These are phyloP conservation scores for Elephas maximus DNA, from an alignment of 2,113 vertebrate genomes.

Conservation along the genomic window DNA sequence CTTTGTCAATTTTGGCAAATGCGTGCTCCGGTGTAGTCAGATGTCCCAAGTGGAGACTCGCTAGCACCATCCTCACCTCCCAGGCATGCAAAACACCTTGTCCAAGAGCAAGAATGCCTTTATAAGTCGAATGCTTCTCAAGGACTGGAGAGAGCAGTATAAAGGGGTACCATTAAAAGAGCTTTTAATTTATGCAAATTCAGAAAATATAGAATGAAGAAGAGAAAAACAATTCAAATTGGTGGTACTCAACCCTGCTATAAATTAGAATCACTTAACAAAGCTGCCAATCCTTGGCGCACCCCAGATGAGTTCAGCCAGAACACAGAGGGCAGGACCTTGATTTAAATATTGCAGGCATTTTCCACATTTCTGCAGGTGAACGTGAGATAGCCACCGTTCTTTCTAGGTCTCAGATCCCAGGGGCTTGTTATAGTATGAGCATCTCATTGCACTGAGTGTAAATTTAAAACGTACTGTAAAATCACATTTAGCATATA, in stretches of 20 bases:
- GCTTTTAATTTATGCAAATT: not conserved
- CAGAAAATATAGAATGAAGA: not conserved
- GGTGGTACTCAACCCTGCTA: not conserved
- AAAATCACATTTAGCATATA: not conserved
- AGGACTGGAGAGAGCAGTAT: not conserved
- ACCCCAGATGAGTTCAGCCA: not conserved
- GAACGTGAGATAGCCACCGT: not conserved
- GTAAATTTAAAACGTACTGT: not conserved
- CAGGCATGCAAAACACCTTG: not conserved
- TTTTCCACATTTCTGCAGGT: not conserved
- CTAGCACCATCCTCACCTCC: not conserved
- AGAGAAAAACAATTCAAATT: not conserved
- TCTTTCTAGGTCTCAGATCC: not conserved
- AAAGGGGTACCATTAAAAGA: not conserved
- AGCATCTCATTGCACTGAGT: not conserved
- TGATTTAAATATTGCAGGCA: not conserved
- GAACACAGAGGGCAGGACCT: not conserved
- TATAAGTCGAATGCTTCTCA: not conserved
- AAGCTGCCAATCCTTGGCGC: not conserved
- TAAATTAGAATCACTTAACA: not conserved
- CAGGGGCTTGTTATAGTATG: not conserved
- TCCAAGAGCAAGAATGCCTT: not conserved
- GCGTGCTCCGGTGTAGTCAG: not conserved
- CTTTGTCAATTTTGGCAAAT: too few relatives aligned
- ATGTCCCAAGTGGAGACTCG: accelerated